Evolutionary conservation across 2,888 invertebrate genomes (phyloP).

Genomic region (Papilio protenor): DNA sequence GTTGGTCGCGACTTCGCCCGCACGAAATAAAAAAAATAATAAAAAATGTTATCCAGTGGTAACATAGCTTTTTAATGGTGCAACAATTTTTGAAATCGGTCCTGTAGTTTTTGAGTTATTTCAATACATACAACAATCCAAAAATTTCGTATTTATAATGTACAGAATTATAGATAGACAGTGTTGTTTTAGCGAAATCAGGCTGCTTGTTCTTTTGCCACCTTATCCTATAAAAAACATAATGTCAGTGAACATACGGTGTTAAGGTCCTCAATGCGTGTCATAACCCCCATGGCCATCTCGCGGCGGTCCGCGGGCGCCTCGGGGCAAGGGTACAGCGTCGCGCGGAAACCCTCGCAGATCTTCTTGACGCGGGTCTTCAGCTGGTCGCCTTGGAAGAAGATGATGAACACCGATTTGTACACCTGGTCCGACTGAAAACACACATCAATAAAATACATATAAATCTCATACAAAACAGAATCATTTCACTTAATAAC

Average conservation of each 20-base stretch:
- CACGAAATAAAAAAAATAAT: too few relatives aligned
- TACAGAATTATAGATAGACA: too few relatives aligned
- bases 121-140: too few relatives aligned
- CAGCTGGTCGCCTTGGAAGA: conserved; percentile 96
- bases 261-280: conserved; percentile 94
- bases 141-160: too few relatives aligned
- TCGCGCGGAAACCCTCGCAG: conserved; percentile 96
- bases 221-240: conserved; percentile 41
- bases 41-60: too few relatives aligned
- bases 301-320: conserved; percentile 92
- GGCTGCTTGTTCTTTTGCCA: conserved; percentile 2
- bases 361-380: conserved; percentile 96
- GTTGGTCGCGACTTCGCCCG: too few relatives aligned
- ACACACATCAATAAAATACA: background rate
- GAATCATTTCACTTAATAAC: too few relatives aligned
- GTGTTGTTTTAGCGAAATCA: background rate
- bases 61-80: too few relatives aligned
- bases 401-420: conserved; percentile 95
- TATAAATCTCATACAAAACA: too few relatives aligned
- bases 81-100: too few relatives aligned
- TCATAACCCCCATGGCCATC: conserved; percentile 95
- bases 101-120: too few relatives aligned
- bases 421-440: conserved; percentile 92
- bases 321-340: conserved; percentile 96
- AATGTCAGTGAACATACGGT: conserved; percentile 75